Percentiles rank a stretch among this genome's conserved stretches.
Evolutionary conservation across 2,113 vertebrate species (phyloP).

Genomic region (Phalacrocorax carbo): DNA sequence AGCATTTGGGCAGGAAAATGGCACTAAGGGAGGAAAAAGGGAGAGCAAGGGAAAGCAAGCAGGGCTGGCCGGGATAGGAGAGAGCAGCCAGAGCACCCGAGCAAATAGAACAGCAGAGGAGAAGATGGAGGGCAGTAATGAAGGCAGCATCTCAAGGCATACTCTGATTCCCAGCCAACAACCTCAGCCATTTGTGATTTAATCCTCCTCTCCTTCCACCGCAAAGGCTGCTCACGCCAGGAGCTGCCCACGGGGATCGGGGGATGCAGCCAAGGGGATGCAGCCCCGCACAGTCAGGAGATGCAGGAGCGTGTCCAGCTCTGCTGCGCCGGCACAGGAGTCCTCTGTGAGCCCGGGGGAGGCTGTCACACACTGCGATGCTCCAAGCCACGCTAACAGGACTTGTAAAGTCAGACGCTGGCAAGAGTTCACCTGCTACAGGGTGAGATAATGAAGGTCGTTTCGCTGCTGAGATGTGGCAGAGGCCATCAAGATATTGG

Average conservation of each 20-base stretch:
- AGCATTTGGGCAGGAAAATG: not conserved
- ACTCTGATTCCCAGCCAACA: not conserved
- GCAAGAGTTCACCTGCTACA: not conserved
- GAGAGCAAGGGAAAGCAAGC: not conserved
- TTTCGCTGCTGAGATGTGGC: not conserved
- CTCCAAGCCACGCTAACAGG: not conserved
- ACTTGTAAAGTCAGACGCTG: not conserved
- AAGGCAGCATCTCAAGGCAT: not conserved
- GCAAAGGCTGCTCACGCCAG: rapidly evolving
- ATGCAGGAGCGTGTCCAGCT: not conserved
- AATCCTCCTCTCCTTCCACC: not conserved
- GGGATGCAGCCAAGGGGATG: not conserved
- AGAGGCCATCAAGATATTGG: not conserved
- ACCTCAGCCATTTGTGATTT: rapidly evolving
- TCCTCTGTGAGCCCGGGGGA: not conserved
- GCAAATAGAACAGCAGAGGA: not conserved
- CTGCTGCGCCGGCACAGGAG: rapidly evolving
- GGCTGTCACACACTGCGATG: not conserved
- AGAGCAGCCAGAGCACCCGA: not conserved
- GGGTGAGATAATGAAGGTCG: not conserved
- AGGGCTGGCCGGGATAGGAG: not conserved
- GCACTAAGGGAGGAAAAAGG: not conserved
- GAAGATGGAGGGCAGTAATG: not conserved
- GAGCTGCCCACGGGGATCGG: rapidly evolving
- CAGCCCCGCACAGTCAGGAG: not conserved